Base-by-base conservation (phyloP, 1,140 invertebrate species). In the Trachymyrmex cornetzi region DNA sequence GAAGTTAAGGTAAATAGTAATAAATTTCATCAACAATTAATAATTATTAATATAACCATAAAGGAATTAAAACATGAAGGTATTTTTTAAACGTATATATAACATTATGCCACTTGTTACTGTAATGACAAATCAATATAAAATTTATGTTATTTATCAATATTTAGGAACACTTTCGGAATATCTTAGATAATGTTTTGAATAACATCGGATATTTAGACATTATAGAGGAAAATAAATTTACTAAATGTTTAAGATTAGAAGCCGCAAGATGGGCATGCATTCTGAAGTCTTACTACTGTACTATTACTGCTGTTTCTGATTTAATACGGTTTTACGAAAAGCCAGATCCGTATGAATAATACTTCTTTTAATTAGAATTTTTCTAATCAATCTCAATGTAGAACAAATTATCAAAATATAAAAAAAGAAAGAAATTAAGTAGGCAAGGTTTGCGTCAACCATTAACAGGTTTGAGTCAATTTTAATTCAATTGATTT, bases 261-360 rank as follows among this genome's bases (percentile, higher is more conserved):
- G 82, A 88, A 14, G 81, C 82, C 11, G 67, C 90, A 48, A 66
- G 81, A 59, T 91, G 90, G 79, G 89, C 89, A 14, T 92, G 92
- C 59, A 61, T 55, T 27, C 67, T 92, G 59, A 87, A 80, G 19
- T 81, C 91, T 44, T 16, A 34, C 27, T 59, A 75, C n/a, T 93
- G 92, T 24, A 86, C 55, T n/a, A 63, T 67, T 1, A 74, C 66
- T 11, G 90, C 89, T 1, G 80, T 74, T 3, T 53, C 67, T 19
- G 69, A 88, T 63, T 80, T 90, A 48, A 84, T 75, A 11, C 5
- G 1, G 12, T 7, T 27, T 27, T 27, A 63, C 5, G 16, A 16
- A 27, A 12, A 27, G 1, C 1, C 59, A 16, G 0, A 14, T 6
- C 24, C 24, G 24, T 63, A 63, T 14, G 59, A 27, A 63, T 79